Evolutionary conservation across 2,797 vertebrate genomes (phyloP), one percentile per base, ranked within the genome.

Genomic region (Australoheros facetus): DNA sequence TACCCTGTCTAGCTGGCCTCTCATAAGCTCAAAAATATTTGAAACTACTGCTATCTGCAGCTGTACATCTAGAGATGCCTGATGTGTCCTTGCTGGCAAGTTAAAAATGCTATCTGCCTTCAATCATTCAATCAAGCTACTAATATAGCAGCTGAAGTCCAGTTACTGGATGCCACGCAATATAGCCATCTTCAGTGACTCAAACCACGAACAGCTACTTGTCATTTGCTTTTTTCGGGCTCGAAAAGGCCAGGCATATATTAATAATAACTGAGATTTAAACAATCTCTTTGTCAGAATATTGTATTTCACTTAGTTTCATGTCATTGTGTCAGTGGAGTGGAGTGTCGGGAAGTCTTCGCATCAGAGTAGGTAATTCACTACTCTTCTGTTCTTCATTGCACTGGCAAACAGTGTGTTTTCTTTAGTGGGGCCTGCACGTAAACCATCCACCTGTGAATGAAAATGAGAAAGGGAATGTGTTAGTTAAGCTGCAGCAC

Each of bases 41-140:
- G 7, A 87, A 85, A 81, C 84, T 79, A 76, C 71, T 90, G 92
- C 89, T 94, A 94, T 94, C 93, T 94, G 82, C 88, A 74, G 84
- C 34, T 72, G 89, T 56, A 87, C 94, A 94, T 95, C 86, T 79
- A 94, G 87, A 53, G 76, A 80, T 73, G 56, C 88, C 53, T 80
- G 14, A 14, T 55, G 51, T 23, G 81, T 57, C 71, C 85, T 78
- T 83, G 76, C 75, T 37, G 56, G 62, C 83, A 72, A 69, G 80
- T 83, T 80, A 79, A 86, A 87, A 87, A 85, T 69, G 53, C 74
- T 80, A 85, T 87, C 86, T 86, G 54, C 77, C 74, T 80, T 76
- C 79, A 85, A 56, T 93, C 92, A 91, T 87, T 56, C 77, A 30
- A 82, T 86, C 32, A 76, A 69, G 83, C 83, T 85, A 80, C 83